Conservation (phyloP, 2,888 invertebrate genomes). For the Tanytarsus gracilentus region DNA sequence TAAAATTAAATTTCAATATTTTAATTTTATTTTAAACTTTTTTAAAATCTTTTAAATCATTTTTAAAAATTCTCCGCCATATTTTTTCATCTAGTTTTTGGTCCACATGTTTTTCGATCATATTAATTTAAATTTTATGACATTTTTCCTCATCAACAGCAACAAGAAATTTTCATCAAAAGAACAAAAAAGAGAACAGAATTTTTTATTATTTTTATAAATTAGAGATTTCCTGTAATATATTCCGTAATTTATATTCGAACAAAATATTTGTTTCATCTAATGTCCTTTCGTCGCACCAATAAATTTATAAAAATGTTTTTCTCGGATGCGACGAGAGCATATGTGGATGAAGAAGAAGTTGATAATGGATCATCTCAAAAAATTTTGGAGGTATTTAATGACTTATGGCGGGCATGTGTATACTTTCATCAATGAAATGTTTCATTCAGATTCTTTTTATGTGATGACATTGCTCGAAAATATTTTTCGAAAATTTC, state of each 20-base stretch:
- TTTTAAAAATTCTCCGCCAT: too few species aligned
- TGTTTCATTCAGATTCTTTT: not conserved
- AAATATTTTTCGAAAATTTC: not conserved
- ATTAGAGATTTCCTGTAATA: constrained; percentile 27
- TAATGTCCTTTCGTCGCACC: constrained; percentile 25
- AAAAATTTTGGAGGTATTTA: not conserved
- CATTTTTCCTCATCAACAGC: too few species aligned
- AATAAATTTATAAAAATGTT: constrained; percentile 16
- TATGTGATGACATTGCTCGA: not conserved
- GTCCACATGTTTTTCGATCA: too few species aligned
- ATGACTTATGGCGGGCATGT: not conserved
- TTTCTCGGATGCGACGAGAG: not conserved
- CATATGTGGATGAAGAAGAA: not conserved
- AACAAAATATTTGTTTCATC: constrained; percentile 20
- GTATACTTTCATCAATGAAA: constrained; percentile 7
- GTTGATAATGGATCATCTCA: constrained; percentile 1
- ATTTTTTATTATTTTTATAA: constrained; percentile 13
- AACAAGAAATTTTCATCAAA: not conserved
- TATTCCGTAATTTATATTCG: constrained; percentile 18
- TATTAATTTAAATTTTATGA: too few species aligned
- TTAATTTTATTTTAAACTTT: too few species aligned
- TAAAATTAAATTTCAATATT: too few species aligned
- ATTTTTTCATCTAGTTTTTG: too few species aligned
- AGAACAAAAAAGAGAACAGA: not conserved
- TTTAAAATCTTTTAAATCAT: too few species aligned